Conservation (phyloP, 2,888 invertebrate species). For the Stramonita haemastoma region DNA sequence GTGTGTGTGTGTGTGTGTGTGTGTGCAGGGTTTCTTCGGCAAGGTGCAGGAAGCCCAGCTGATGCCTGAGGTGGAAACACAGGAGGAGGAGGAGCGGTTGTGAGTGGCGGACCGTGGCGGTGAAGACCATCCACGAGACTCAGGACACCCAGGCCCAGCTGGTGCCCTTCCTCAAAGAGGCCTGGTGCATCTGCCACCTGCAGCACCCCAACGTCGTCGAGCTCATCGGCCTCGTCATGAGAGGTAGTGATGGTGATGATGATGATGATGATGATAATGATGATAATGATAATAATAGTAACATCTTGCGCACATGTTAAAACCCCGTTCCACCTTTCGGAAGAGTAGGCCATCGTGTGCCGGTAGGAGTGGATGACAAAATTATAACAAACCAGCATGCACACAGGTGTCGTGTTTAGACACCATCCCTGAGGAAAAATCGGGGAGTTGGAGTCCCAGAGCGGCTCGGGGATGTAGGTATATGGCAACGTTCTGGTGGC, state of each 20-base stretch:
- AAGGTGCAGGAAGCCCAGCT: background rate
- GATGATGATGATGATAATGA: background rate
- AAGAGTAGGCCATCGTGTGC: background rate
- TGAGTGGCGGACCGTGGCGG: background rate
- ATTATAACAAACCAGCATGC: too few species aligned
- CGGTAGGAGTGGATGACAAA: too few species aligned
- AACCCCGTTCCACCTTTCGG: background rate
- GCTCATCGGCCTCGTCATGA: background rate
- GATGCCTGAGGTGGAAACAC: background rate
- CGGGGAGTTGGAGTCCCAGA: too few species aligned
- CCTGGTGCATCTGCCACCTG: background rate
- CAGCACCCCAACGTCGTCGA: background rate
- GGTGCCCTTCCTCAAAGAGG: background rate
- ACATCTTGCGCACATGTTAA: background rate
- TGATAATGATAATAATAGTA: too few species aligned
- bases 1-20: too few species aligned
- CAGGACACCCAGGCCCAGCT: too few species aligned
- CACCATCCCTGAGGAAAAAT: too few species aligned
- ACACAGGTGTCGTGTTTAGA: too few species aligned
- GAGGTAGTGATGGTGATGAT: background rate
- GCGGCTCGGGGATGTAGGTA: too few species aligned
- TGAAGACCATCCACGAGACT: background rate
- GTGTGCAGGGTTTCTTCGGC: background rate
- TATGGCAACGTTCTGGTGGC: too few species aligned
- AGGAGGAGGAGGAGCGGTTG: background rate